Conservation (phyloP, 2,797 vertebrate species). For the Columba guinea region DNA sequence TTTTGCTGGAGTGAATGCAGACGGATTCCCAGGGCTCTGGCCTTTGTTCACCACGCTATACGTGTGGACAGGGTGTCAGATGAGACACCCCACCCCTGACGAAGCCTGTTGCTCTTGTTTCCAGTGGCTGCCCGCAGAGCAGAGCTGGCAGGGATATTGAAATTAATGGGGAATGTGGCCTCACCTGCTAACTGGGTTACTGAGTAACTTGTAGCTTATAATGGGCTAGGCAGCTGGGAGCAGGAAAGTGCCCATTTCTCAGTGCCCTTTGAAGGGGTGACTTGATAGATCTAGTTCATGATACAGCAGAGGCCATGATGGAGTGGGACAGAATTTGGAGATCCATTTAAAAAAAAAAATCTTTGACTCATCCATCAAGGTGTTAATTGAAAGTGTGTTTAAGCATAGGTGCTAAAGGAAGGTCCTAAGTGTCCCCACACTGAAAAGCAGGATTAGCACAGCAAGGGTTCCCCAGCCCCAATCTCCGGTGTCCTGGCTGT, state of each 20-base stretch:
- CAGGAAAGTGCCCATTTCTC: not conserved
- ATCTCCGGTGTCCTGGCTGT: not conserved
- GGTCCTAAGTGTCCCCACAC: not conserved
- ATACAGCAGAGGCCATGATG: not conserved
- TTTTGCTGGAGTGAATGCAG: not conserved
- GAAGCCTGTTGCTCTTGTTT: not conserved
- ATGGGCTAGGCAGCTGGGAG: not conserved
- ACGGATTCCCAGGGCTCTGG: not conserved
- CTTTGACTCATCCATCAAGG: not conserved
- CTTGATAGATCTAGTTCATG: fast-evolving
- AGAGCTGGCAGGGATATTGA: not conserved
- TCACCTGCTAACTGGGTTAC: not conserved
- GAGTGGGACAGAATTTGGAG: not conserved
- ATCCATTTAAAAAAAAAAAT: not conserved
- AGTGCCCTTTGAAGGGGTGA: no score
- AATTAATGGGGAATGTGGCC: not conserved
- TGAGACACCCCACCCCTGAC: not conserved
- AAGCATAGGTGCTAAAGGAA: not conserved
- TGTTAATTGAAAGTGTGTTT: not conserved
- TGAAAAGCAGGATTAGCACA: not conserved
- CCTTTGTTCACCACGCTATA: fast-evolving
- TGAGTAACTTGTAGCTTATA: not conserved
- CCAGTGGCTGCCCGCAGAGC: not conserved
- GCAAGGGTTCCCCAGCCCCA: not conserved
- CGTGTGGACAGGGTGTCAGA: fast-evolving